These are phyloP conservation scores for Cotesia chilonis DNA, from an alignment of 1,140 invertebrate genomes.

Conservation along the genomic window DNA sequence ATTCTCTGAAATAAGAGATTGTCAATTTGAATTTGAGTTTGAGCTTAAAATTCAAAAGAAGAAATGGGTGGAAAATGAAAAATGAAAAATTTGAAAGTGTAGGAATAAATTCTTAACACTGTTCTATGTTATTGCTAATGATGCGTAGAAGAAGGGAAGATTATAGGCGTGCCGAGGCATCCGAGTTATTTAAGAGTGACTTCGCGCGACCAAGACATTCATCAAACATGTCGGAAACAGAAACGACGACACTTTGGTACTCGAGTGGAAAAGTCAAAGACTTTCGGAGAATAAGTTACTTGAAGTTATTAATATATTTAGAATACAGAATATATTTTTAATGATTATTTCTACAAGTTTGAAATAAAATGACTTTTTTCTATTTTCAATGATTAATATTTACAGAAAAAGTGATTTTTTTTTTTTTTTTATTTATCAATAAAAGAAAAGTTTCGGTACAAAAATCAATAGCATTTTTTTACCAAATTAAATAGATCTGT, in stretches of 20 bases:
- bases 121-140: constrained; percentile 50
- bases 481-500: no score
- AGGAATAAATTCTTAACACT: not conserved
- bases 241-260: constrained; percentile 31
- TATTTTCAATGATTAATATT: no score
- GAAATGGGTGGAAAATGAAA: constrained; percentile 3
- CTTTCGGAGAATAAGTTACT: not conserved
- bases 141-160: constrained; percentile 50
- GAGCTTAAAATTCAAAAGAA: not conserved
- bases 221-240: constrained; percentile 33
- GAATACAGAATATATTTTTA: not conserved
- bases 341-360: no score
- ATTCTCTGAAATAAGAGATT: not conserved
- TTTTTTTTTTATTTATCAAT: no score
- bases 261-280: not conserved
- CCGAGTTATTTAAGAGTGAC: constrained; percentile 53
- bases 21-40: constrained; percentile 3
- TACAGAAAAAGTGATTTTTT: no score
- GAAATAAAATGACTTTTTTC: no score
- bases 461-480: no score
- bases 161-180: constrained; percentile 52
- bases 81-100: not conserved
- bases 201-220: constrained; percentile 37
- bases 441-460: no score
- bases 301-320: constrained; percentile 6